These are phyloP conservation scores for Andricus quercusramuli DNA, from an alignment of 2,888 invertebrate genomes.

Conservation along the genomic window DNA sequence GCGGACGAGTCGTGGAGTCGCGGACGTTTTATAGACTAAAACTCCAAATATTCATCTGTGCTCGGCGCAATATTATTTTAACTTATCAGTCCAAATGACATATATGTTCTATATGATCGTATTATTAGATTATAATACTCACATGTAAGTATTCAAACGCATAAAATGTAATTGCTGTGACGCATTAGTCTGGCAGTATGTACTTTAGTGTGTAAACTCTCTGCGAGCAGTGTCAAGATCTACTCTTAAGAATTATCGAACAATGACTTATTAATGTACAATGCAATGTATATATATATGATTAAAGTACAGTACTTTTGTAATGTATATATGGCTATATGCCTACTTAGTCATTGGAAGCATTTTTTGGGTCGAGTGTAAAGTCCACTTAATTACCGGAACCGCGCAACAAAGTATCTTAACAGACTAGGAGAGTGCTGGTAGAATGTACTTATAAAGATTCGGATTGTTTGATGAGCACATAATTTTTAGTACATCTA, in stretches of 20 bases:
- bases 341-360: conserved; percentile 31
- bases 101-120: no score
- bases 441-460: not conserved
- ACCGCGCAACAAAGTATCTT: not conserved
- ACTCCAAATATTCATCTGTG: not conserved
- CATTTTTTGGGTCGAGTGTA: conserved; percentile 9
- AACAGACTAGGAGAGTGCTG: not conserved
- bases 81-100: no score
- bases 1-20: no score
- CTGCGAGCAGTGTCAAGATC: not conserved
- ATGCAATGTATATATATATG: conserved; percentile 3
- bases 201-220: conserved; percentile 11
- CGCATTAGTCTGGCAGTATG: conserved; percentile 30
- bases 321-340: not conserved
- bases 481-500: not conserved
- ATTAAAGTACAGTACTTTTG: not conserved
- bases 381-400: not conserved
- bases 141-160: conserved; percentile 8
- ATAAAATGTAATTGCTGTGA: conserved; percentile 16
- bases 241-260: conserved; percentile 35
- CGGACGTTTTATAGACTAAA: not conserved
- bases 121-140: not conserved
- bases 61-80: not conserved
- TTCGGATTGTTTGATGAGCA: not conserved
- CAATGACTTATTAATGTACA: conserved; percentile 39